phyloP scores from a whole-genome alignment of 2,888 invertebrate genomes.

The Dolichomitus sp. region DNA sequence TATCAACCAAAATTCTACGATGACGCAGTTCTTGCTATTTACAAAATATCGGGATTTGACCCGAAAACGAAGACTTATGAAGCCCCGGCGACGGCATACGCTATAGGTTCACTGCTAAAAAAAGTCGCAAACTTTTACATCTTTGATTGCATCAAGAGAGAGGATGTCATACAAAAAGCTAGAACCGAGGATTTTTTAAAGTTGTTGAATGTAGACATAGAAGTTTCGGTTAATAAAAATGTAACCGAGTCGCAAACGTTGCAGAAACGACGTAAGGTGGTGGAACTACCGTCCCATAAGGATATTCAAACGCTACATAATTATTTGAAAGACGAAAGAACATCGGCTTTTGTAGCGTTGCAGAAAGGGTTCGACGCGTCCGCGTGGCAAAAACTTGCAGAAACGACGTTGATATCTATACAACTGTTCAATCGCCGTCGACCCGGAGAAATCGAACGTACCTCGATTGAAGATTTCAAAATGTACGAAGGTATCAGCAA shows the following conservation, averaged over 20 bases:
- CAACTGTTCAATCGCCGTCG: constrained; percentile 67
- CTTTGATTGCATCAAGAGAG: constrained; percentile 34
- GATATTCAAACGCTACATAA: constrained; percentile 40
- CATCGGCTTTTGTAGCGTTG: constrained; percentile 19
- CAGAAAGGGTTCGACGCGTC: constrained; percentile 10
- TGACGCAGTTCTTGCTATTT: constrained; percentile 34
- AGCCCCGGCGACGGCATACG: constrained; percentile 42
- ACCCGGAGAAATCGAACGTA: constrained; percentile 62
- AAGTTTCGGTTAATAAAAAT: constrained; percentile 61
- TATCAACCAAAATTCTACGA: constrained; percentile 45
- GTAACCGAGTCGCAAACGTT: constrained; percentile 50
- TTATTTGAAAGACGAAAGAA: constrained; percentile 14
- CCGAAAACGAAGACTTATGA: constrained; percentile 11
- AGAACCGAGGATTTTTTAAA: constrained; percentile 62
- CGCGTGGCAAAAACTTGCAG: constrained; percentile 36
- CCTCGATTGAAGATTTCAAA: constrained; percentile 55
- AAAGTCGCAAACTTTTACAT: constrained; percentile 27
- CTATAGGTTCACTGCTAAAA: constrained; percentile 39
- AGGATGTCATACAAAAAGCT: constrained; percentile 14
- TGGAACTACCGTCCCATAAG: constrained; percentile 36
- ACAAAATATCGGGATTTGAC: constrained; percentile 28
- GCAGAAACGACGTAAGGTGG: constrained; percentile 38
- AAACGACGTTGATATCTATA: constrained; percentile 49
- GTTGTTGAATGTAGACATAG: constrained; percentile 60
- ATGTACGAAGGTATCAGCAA: constrained; percentile 17